A percentile compares a stretch with the other conserved stretches of the same genome.
Conservation (phyloP, 2,797 vertebrate species). For the Leptoclinus maculatus region DNA sequence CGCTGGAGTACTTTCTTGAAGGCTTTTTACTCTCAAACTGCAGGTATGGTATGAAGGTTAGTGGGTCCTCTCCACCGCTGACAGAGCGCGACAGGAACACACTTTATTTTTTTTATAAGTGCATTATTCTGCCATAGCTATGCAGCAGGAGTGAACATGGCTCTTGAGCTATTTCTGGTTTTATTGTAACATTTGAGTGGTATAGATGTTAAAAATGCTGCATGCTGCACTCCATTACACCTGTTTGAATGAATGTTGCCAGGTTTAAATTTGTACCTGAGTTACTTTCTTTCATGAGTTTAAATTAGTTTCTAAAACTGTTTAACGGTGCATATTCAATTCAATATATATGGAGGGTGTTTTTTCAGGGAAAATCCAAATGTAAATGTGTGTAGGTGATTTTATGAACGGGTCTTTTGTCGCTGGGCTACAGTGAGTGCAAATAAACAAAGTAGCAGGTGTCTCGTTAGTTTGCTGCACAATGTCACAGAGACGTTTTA, state of each 20-base stretch:
- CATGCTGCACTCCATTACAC: fast-evolving
- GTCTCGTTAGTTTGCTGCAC: slow-evolving; percentile 6
- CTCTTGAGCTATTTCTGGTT: neutral
- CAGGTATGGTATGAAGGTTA: slow-evolving; percentile 23
- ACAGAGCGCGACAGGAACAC: slow-evolving; percentile 20
- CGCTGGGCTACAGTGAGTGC: neutral
- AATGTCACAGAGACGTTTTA: neutral
- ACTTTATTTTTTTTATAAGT: neutral
- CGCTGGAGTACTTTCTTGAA: neutral
- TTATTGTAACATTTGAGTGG: neutral
- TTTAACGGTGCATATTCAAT: neutral
- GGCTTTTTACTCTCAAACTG: slow-evolving; percentile 33
- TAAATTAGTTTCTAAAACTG: neutral
- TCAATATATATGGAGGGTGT: neutral
- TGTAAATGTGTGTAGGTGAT: neutral
- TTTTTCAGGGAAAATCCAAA: neutral
- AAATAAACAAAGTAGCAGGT: neutral
- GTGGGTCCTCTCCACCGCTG: slow-evolving; percentile 1
- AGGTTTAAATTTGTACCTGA: neutral
- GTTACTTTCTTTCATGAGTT: neutral
- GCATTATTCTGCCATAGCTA: slow-evolving; percentile 27
- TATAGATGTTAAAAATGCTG: neutral
- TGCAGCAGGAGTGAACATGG: neutral
- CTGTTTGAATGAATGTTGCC: neutral
- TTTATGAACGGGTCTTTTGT: neutral